Evolutionary conservation across 2,113 vertebrate species (phyloP).

Genomic region (Xerus inauris): DNA sequence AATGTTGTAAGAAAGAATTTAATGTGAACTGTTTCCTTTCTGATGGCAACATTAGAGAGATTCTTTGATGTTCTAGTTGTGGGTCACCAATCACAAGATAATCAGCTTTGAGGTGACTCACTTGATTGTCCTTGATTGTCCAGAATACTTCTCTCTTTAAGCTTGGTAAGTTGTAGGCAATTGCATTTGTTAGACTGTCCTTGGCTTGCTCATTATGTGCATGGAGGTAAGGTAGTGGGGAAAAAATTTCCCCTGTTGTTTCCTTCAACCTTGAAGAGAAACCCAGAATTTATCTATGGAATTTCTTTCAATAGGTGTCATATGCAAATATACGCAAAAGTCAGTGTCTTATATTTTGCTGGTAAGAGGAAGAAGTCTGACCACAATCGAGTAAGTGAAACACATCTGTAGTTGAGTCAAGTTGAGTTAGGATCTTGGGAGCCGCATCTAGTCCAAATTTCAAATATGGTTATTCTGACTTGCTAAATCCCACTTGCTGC

Average conservation of each 20-base stretch:
- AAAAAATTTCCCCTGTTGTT: neutral
- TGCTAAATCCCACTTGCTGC: constrained; percentile 81
- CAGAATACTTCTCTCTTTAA: neutral
- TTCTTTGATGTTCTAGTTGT: constrained; percentile 53
- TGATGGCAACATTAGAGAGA: constrained; percentile 61
- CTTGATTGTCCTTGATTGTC: constrained; percentile 68
- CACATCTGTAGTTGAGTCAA: constrained; percentile 50
- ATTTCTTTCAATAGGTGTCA: constrained; percentile 55
- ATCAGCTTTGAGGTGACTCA: constrained; percentile 6
- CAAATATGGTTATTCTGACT: constrained; percentile 81
- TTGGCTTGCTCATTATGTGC: constrained; percentile 62
- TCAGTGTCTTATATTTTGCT: constrained; percentile 58
- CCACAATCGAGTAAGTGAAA: constrained; percentile 69
- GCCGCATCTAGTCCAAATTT: constrained; percentile 79
- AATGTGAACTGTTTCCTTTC: constrained; percentile 45
- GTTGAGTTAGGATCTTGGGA: constrained; percentile 73
- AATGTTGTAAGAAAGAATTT: constrained; percentile 55
- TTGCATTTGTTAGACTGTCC: constrained; percentile 62
- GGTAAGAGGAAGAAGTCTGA: constrained; percentile 63
- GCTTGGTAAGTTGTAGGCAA: neutral
- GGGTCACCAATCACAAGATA: constrained; percentile 66
- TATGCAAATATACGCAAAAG: neutral
- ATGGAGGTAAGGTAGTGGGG: neutral
- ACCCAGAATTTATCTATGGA: constrained; percentile 56
- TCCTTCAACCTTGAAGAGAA: constrained; percentile 66